Percentiles rank a stretch among this genome's conserved stretches.
Conservation (phyloP, 1,140 invertebrate species). For the Sesamia nonagrioides region DNA sequence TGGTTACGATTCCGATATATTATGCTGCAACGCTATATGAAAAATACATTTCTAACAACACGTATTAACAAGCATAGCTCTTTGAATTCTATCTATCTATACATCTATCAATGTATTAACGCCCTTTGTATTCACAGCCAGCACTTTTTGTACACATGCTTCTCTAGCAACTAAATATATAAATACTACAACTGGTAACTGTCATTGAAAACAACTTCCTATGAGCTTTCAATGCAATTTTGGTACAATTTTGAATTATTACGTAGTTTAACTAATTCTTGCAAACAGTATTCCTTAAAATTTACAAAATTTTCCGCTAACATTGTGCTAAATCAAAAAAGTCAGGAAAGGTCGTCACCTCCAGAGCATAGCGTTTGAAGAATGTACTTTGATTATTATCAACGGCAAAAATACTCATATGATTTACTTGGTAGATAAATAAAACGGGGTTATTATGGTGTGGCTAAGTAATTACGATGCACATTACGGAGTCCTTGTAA, state of each 20-base stretch:
- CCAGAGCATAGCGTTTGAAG: constrained; percentile 4
- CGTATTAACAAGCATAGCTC: background rate
- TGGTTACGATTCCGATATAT: constrained; percentile 50
- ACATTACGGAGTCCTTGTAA: constrained; percentile 57
- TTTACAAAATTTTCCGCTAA: constrained; percentile 6
- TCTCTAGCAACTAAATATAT: constrained; percentile 1
- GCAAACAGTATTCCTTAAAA: background rate
- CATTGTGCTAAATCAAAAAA: background rate
- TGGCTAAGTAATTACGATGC: constrained; percentile 50
- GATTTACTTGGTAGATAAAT: constrained; percentile 51
- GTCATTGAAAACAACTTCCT: background rate
- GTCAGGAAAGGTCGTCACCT: constrained; percentile 6
- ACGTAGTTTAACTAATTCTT: background rate
- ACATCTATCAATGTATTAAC: background rate
- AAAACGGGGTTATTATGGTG: constrained; percentile 50
- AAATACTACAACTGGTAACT: background rate
- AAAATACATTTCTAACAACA: constrained; percentile 15
- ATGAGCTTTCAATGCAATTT: background rate
- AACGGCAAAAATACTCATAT: background rate
- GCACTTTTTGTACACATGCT: constrained; percentile 5
- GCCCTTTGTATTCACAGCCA: background rate
- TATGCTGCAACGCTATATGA: constrained; percentile 18
- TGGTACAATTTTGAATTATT: background rate
- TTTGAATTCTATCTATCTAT: no score
- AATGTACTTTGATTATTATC: constrained; percentile 35